phyloP scores from a whole-genome alignment of 2,888 invertebrate species.

The Stomorhina lunata region DNA sequence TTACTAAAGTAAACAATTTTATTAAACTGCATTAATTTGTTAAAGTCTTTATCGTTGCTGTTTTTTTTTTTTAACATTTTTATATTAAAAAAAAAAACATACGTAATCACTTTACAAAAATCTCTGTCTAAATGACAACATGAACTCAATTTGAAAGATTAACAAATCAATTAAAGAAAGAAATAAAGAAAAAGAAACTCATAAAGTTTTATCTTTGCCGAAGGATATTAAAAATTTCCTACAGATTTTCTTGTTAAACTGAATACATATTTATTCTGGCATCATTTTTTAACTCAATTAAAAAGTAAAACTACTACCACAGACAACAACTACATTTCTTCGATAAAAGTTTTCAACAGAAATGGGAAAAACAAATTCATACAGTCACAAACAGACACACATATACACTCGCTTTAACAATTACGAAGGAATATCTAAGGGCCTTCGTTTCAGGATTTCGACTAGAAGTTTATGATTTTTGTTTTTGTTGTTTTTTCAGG shows the following conservation, averaged over 20 bases:
- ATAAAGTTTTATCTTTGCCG: constrained; percentile 11
- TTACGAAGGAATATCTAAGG: no score
- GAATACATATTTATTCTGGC: background rate
- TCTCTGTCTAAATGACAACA: background rate
- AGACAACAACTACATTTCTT: constrained; percentile 16
- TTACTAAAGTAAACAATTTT: background rate
- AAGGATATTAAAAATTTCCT: constrained; percentile 58
- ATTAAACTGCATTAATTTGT: no score
- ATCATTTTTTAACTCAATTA: constrained; percentile 57
- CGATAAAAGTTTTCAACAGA: constrained; percentile 33
- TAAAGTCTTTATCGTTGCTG: no score
- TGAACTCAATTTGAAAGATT: constrained; percentile 26
- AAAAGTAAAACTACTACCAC: constrained; percentile 24
- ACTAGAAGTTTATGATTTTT: no score
- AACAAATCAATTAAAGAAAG: constrained; percentile 22
- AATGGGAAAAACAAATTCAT: background rate
- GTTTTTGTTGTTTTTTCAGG: no score
- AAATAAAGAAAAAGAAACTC: background rate
- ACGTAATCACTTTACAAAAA: background rate
- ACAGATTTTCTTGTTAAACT: constrained; percentile 33
- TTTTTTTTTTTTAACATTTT: no score
- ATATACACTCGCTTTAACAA: no score
- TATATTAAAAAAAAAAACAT: background rate
- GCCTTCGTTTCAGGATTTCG: no score
- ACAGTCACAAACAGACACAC: background rate